A percentile compares a stretch with the other conserved stretches of the same genome.
These are phyloP conservation scores for Ailurus styani DNA, from an alignment of 2,113 vertebrate species.

Conservation along the genomic window DNA sequence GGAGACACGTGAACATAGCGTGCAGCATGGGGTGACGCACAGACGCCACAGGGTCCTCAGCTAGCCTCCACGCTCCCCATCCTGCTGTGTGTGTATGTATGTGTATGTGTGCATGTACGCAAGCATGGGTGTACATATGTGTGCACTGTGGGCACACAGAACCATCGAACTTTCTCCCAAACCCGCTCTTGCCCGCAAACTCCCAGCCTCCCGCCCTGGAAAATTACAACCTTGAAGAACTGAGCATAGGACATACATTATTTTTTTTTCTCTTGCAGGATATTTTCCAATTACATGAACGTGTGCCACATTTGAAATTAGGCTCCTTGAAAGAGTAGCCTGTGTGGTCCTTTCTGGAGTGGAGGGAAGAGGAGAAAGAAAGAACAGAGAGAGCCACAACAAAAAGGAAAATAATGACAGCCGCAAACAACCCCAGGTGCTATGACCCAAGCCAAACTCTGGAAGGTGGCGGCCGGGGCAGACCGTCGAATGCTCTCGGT, in stretches of 20 bases:
- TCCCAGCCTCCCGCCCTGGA: not conserved
- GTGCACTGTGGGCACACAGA: accelerated
- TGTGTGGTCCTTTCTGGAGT: not conserved
- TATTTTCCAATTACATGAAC: not conserved
- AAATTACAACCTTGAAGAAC: not conserved
- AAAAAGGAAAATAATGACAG: not conserved
- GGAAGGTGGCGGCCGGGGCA: not conserved
- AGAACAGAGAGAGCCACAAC: not conserved
- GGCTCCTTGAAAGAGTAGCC: not conserved
- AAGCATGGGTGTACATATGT: accelerated
- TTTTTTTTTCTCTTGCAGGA: not conserved
- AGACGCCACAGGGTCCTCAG: not conserved
- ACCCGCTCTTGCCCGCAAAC: not conserved
- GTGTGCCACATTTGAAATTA: not conserved
- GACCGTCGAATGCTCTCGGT: not conserved
- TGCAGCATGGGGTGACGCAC: accelerated
- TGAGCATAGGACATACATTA: not conserved
- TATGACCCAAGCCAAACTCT: not conserved
- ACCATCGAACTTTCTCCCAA: not conserved
- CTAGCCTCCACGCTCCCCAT: accelerated
- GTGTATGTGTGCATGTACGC: accelerated
- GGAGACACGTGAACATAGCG: accelerated
- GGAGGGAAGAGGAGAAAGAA: not conserved
- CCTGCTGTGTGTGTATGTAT: accelerated
- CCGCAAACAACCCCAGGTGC: accelerated